Evolutionary conservation across 2,888 invertebrate genomes (phyloP).

Genomic region (Yponomeuta malinellus): DNA sequence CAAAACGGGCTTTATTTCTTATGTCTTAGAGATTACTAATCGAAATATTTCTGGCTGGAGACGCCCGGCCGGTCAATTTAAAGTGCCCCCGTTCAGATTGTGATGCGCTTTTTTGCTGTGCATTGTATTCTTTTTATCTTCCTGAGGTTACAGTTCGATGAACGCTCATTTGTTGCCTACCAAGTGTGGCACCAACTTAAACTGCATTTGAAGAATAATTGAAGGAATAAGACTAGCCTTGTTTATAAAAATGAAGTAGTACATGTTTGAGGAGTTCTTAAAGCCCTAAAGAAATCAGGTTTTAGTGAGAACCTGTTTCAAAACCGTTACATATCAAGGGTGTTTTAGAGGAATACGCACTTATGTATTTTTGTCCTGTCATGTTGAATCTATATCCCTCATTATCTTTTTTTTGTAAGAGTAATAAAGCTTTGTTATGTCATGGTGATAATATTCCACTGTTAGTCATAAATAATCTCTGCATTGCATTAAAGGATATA

Average conservation of each 20-base stretch:
- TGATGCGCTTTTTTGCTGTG: background rate
- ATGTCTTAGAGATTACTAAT: background rate
- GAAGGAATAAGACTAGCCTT: no score
- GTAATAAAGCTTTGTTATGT: background rate
- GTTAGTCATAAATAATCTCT: background rate
- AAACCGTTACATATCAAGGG: no score
- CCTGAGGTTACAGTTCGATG: background rate
- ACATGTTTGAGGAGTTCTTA: no score
- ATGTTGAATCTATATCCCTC: background rate
- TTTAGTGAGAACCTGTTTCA: background rate
- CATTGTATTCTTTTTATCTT: conserved; percentile 6
- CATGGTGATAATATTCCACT: background rate
- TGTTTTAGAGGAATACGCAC: no score
- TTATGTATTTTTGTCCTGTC: background rate
- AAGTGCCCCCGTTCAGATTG: background rate
- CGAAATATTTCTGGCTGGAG: background rate
- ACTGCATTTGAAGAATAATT: no score
- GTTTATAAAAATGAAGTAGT: no score
- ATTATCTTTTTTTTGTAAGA: background rate
- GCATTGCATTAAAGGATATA: background rate
- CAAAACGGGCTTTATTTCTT: background rate
- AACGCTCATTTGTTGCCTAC: background rate
- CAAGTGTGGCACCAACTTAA: background rate
- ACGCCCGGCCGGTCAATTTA: background rate
- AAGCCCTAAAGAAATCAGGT: no score